phyloP scores from a whole-genome alignment of 1,140 invertebrate genomes.

The Aphaenogaster rudis region DNA sequence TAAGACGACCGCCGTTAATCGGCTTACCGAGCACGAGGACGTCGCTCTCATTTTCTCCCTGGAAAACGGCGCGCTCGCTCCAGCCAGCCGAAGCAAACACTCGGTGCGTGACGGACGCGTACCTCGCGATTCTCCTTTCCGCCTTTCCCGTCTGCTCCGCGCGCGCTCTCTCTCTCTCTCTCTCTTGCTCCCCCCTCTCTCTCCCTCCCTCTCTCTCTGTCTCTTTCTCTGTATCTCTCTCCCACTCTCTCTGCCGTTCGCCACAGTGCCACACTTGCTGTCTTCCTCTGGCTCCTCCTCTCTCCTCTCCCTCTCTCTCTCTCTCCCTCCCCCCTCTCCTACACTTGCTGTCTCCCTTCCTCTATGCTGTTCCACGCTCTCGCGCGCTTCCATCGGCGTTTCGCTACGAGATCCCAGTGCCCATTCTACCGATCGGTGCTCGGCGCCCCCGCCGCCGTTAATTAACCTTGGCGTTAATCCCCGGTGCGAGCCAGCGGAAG shows the following conservation, averaged over 20 bases:
- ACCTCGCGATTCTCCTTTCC: conserved; percentile 12
- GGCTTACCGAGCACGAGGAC: conserved; percentile 62
- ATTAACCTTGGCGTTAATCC: conserved; percentile 71
- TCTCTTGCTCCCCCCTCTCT: background rate
- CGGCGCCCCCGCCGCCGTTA: background rate
- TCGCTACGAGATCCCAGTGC: conserved; percentile 51
- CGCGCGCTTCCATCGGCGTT: conserved; percentile 15
- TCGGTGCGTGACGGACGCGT: conserved; percentile 44
- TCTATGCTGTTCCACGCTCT: background rate
- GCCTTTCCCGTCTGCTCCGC: conserved; percentile 11
- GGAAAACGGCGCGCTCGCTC: conserved; percentile 14
- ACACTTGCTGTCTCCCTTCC: conserved; percentile 11
- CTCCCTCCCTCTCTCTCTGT: conserved; percentile 21
- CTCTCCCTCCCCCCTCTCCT: background rate
- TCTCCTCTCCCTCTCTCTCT: background rate
- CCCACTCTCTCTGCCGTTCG: too few species aligned
- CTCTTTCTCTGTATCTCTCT: background rate
- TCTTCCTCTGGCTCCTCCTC: background rate
- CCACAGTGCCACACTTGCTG: background rate
- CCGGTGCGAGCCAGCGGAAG: conserved; percentile 67
- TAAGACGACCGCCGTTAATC: conserved; percentile 7
- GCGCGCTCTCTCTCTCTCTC: background rate
- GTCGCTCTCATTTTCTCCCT: conserved; percentile 56
- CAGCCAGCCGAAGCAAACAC: background rate
- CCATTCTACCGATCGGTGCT: conserved; percentile 49